Base-by-base conservation (phyloP, 2,888 invertebrate species). In the Morinoia aosen region DNA sequence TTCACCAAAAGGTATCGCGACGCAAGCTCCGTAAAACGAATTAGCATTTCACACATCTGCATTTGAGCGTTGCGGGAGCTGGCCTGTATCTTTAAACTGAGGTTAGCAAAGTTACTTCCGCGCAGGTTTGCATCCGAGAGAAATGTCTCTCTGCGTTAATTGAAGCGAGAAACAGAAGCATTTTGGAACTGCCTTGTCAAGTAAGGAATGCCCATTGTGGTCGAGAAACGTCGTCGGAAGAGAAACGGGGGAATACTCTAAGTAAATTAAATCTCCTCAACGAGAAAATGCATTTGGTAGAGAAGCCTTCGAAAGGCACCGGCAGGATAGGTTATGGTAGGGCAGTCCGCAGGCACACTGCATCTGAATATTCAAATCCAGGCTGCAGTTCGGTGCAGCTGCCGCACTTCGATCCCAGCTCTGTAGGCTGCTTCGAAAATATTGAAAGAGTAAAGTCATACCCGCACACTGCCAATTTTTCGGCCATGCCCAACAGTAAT, bases 361-460 rank as follows among this genome's bases (percentile, higher is more conserved):
- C 64, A 33, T 76, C 76, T 76, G 76, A 76, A 76, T 76, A 76
- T 76, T 76, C 76, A 76, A 33, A 76, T 76, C 76, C 76, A 76
- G 76, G 76, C 76, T 33, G n/a, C 76, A 76, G 76, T 76, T 76
- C 25, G 8, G 33, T 10, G 25, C 76, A 76, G 25, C 76, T 76
- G 76, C 25, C 33, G 19, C 76, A 33, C 76, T 76, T 76, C 25
- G 76, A 76, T 76, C 76, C 25, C 16, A 76, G 76, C 76, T 76
- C 25, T 76, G 25, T 33, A 19, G 76, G 33, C 25, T 33, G 25
- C 76, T 33, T 33, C 0, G 33, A 76, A 76, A 33, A 76, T 76
- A 76, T 76, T 76, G 76, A 76, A 33, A 76, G 10, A 76, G 76
- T 33, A 33, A 76, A 76, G 76, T 76, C 25, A 76, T 12, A 76